Evolutionary conservation across 2,888 invertebrate genomes (phyloP).

Genomic region (Melanostoma mellinum): DNA sequence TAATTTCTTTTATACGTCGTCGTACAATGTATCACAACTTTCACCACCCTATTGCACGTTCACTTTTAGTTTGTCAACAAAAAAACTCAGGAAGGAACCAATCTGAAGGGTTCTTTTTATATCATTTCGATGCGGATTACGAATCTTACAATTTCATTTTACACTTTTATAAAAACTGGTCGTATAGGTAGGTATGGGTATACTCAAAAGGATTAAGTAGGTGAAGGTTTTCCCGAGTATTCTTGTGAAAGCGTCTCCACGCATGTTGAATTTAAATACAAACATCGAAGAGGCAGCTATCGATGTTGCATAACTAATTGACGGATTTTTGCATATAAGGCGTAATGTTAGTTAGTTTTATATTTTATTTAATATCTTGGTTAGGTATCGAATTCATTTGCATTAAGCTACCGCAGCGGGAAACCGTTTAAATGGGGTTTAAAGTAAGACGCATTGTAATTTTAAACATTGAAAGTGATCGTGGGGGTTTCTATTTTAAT

Average conservation of each 20-base stretch:
- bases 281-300: not conserved
- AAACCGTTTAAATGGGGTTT: too few relatives aligned
- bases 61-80: not conserved
- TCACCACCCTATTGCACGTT: conserved; percentile 39
- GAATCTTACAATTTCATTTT: conserved; percentile 42
- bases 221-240: conserved; percentile 8
- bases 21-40: conserved; percentile 38
- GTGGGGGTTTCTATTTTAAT: too few relatives aligned
- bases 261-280: not conserved
- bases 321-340: conserved; percentile 8
- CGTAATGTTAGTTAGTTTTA: too few relatives aligned
- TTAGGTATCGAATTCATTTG: too few relatives aligned
- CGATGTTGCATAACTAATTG: conserved; percentile 34
- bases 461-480: too few relatives aligned
- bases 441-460: too few relatives aligned
- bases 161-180: not conserved
- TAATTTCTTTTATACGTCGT: not conserved
- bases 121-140: conserved; percentile 25
- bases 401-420: too few relatives aligned
- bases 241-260: not conserved
- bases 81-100: conserved; percentile 1
- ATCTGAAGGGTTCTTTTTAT: not conserved
- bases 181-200: not conserved
- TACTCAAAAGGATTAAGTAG: conserved; percentile 33
- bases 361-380: too few relatives aligned